Conservation (phyloP, 2,888 invertebrate species). For the Deilephila porcellus region DNA sequence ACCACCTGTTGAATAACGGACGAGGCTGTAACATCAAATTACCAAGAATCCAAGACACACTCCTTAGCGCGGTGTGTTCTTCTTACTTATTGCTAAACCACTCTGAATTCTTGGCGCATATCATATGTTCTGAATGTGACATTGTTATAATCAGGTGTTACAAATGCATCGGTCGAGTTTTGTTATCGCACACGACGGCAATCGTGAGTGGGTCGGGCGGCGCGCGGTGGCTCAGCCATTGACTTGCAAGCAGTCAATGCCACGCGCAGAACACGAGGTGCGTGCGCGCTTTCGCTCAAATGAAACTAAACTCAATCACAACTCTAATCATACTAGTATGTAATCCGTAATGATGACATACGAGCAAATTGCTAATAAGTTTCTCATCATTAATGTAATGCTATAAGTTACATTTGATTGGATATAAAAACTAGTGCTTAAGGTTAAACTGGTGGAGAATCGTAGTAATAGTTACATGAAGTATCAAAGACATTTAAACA, state of each 20-base stretch:
- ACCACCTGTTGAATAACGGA: too few species aligned
- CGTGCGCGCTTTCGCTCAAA: conserved; percentile 40
- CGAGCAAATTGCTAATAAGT: not conserved
- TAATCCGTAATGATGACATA: conserved; percentile 10
- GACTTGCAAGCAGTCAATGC: conserved; percentile 41
- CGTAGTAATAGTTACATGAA: too few species aligned
- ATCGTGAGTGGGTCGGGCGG: conserved; percentile 5
- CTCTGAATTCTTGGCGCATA: too few species aligned
- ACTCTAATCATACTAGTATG: conserved; percentile 30
- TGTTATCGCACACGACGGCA: conserved; percentile 11
- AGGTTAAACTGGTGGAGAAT: not conserved
- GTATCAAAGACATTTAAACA: too few species aligned
- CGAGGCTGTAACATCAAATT: too few species aligned
- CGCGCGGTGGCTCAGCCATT: conserved; percentile 30
- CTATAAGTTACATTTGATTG: too few species aligned
- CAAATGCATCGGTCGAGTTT: conserved; percentile 10
- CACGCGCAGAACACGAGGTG: conserved; percentile 36
- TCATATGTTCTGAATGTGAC: conserved; percentile 10
- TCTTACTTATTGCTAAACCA: too few species aligned
- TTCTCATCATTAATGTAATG: conserved; percentile 1
- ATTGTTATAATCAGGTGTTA: conserved; percentile 16
- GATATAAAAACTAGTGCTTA: too few species aligned
- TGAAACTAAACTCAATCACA: conserved; percentile 29
- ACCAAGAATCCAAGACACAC: too few species aligned
- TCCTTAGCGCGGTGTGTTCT: too few species aligned